Percentiles rank a stretch among this genome's conserved stretches.
Conservation (phyloP, 2,113 vertebrate genomes). For the Dicaeum eximium region DNA sequence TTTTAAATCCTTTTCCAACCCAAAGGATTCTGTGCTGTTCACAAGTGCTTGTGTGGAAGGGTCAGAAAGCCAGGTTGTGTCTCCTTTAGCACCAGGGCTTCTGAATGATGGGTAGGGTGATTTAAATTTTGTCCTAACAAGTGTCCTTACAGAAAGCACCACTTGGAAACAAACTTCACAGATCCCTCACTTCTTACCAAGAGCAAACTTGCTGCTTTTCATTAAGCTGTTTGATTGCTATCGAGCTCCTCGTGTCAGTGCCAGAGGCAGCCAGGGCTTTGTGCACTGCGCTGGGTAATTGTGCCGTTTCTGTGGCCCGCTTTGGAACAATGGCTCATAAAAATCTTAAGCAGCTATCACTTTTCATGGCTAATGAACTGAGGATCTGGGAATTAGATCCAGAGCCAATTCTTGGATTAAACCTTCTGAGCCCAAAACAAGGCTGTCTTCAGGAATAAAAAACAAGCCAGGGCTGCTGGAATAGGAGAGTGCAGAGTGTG, state of each 20-base stretch:
- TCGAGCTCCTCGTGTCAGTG: conserved; percentile 30
- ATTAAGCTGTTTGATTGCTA: conserved; percentile 45
- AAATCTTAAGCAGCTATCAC: conserved; percentile 65
- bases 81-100: background rate
- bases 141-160: conserved; percentile 39
- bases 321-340: conserved; percentile 62
- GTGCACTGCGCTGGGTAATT: conserved; percentile 27
- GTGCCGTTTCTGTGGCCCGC: conserved; percentile 38
- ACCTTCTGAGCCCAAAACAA: conserved; percentile 50
- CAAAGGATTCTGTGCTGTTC: background rate
- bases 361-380: conserved; percentile 72
- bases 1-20: background rate
- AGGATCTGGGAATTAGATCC: conserved; percentile 65
- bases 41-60: background rate
- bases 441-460: conserved; percentile 48
- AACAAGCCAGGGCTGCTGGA: background rate
- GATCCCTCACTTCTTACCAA: conserved; percentile 28
- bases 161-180: conserved; percentile 44
- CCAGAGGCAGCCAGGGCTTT: conserved; percentile 37
- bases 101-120: background rate
- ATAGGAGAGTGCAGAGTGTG: background rate
- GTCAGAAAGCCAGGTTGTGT: background rate
- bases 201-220: conserved; percentile 53
- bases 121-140: conserved; percentile 31
- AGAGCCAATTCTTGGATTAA: conserved; percentile 66